Percentiles rank a stretch among this genome's conserved stretches.
Conservation (phyloP, 2,113 vertebrate genomes). For the Callithrix jacchus region DNA sequence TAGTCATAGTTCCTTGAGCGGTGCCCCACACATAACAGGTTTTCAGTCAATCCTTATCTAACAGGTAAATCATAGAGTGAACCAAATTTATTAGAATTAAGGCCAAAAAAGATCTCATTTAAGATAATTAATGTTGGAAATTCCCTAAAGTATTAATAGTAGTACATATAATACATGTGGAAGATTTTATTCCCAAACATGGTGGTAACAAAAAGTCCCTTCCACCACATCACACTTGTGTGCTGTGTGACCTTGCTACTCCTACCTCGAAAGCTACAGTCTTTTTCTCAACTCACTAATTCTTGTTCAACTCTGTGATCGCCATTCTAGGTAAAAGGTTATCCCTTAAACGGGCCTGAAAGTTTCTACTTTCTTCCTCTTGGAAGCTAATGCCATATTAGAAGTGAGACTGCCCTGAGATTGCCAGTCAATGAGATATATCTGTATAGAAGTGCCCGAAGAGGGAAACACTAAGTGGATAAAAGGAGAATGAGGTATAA, state of each 20-base stretch:
- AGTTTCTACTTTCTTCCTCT: neutral
- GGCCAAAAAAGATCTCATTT: neutral
- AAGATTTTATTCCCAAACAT: neutral
- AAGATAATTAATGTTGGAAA: neutral
- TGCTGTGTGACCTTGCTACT: neutral
- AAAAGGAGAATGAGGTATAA: neutral
- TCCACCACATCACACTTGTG: too few species aligned
- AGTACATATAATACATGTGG: neutral
- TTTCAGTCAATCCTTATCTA: neutral
- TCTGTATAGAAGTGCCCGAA: neutral
- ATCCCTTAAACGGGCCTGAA: neutral
- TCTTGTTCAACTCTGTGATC: neutral
- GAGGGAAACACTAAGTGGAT: too few species aligned
- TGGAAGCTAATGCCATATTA: neutral
- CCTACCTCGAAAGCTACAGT: neutral
- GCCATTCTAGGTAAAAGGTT: neutral
- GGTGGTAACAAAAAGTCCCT: neutral
- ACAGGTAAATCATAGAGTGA: neutral
- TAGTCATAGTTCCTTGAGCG: neutral
- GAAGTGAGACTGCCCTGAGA: neutral
- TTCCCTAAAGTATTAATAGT: neutral
- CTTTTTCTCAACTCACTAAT: neutral
- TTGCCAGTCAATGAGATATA: neutral
- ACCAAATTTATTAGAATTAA: neutral
- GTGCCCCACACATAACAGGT: neutral